Evolutionary conservation across 2,797 vertebrate species (phyloP), one percentile per base, ranked within the genome.

Genomic region (Anomalospiza imberbis): DNA sequence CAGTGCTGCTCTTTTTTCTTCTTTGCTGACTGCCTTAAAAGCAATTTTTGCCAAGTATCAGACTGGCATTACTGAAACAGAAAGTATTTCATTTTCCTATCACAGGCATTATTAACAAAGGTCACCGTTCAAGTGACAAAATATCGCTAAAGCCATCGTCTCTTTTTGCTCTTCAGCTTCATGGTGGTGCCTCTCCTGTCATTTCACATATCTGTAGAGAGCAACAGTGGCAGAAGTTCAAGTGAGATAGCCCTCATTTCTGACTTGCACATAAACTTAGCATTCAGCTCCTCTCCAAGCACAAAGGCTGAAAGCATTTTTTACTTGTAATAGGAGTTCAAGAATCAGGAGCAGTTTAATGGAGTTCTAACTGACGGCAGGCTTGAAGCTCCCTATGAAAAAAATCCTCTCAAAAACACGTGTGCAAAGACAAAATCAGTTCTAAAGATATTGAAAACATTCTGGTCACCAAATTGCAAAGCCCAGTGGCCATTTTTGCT

Each of bases 71-170:
- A 88, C 42, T 28, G 66, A 92, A 93, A 87, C 7, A 74, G 71
- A 89, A 93, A 88, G 34, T 40, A 89, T 54, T 92, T 93, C 7
- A 93, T 88, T 96, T 91, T 81, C 73, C 76, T 80, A 81, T 72
- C 74, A 44, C 36, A 84, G 85, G 21, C 15, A 15, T 81, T 78
- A 88, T 88, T 91, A 96, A 95, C 0, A 13, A 88, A 94, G 79
- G 85, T 73, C 77, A 70, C 54, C 1, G 2, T 50, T 83, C 72
- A 65, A 91, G n/a, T 88, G 80, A 85, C 73, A 76, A 88, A 93
- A 62, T 62, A 89, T 92, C 31, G 12, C 72, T 88, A 53, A 83
- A 68, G 25, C 32, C 57, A 85, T 94, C 71, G 50, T 68, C 38
- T 82, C 89, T 38, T 82, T 73, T 75, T 62, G 51, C 54, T 90